These are phyloP conservation scores for Scyliorhinus canicula DNA, from an alignment of 2,797 vertebrate genomes.

Conservation along the genomic window DNA sequence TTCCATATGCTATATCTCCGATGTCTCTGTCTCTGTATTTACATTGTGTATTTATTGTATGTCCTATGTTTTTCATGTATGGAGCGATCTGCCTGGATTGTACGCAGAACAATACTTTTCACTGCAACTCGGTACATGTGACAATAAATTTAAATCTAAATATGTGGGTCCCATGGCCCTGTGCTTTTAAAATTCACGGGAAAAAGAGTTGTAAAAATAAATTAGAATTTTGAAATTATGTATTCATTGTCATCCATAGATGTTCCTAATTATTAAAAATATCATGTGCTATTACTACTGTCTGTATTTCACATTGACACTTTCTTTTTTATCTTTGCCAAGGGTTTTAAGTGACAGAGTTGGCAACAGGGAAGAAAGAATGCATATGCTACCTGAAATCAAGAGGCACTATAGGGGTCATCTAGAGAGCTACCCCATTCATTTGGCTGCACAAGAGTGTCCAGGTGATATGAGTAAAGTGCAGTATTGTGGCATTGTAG, in stretches of 20 bases:
- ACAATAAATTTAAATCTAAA: too few relatives aligned
- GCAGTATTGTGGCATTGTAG: neutral
- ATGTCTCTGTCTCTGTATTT: too few relatives aligned
- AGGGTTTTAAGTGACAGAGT: neutral
- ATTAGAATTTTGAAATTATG: neutral
- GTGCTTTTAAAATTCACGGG: neutral
- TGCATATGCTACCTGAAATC: neutral
- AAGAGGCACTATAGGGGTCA: neutral
- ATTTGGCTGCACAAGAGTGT: neutral
- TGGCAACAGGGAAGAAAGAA: neutral
- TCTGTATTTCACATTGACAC: neutral
- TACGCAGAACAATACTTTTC: too few relatives aligned
- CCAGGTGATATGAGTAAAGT: conserved; percentile 8
- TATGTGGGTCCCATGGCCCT: too few relatives aligned
- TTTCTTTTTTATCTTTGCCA: neutral
- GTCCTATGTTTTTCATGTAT: too few relatives aligned
- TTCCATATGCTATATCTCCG: too few relatives aligned
- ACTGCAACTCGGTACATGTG: too few relatives aligned
- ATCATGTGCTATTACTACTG: neutral
- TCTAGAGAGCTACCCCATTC: neutral
- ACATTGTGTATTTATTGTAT: too few relatives aligned
- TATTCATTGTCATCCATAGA: neutral
- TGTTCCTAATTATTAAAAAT: neutral
- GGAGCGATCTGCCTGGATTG: too few relatives aligned
- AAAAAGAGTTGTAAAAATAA: neutral